A percentile compares a stretch with the other conserved stretches of the same genome.
Evolutionary conservation across 2,797 vertebrate genomes (phyloP).

Genomic region (Harpagifer antarcticus): DNA sequence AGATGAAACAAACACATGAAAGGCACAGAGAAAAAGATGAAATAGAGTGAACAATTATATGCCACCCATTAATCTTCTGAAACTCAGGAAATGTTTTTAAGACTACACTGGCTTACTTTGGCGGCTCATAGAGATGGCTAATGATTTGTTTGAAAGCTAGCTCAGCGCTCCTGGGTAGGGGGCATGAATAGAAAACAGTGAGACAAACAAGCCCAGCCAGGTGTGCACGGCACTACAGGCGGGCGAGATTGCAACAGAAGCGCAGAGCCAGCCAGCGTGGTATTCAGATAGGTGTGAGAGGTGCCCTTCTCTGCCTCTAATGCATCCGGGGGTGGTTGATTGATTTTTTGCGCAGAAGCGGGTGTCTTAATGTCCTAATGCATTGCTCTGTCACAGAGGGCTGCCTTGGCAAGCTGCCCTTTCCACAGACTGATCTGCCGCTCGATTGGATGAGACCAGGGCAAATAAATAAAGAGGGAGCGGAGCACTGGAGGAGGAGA

Average conservation of each 20-base stretch:
- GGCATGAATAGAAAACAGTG: conserved; percentile 53
- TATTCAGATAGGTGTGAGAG: conserved; percentile 62
- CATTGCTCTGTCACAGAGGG: conserved; percentile 86
- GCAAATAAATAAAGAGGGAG: conserved; percentile 85
- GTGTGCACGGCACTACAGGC: conserved; percentile 52
- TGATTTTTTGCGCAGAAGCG: conserved; percentile 82
- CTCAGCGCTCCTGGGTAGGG: conserved; percentile 44
- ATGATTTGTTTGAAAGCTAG: conserved; percentile 60
- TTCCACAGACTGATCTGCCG: conserved; percentile 82
- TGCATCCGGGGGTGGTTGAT: conserved; percentile 79
- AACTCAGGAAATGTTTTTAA: conserved; percentile 15
- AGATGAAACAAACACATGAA: conserved; percentile 42
- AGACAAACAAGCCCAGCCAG: conserved; percentile 63
- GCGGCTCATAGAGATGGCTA: conserved; percentile 45
- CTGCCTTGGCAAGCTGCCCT: conserved; percentile 85
- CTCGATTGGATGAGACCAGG: conserved; percentile 83
- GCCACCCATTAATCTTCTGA: conserved; percentile 38
- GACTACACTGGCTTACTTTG: conserved; percentile 4
- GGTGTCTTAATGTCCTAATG: conserved; percentile 88
- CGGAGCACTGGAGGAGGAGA: conserved; percentile 59
- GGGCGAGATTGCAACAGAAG: conserved; percentile 35
- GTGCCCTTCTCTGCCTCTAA: conserved; percentile 81
- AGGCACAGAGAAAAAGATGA: conserved; percentile 27
- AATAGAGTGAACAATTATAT: conserved; percentile 25
- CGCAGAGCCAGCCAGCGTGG: conserved; percentile 38